Base-by-base conservation (phyloP, 2,113 vertebrate genomes). In the Alethe castanea region DNA sequence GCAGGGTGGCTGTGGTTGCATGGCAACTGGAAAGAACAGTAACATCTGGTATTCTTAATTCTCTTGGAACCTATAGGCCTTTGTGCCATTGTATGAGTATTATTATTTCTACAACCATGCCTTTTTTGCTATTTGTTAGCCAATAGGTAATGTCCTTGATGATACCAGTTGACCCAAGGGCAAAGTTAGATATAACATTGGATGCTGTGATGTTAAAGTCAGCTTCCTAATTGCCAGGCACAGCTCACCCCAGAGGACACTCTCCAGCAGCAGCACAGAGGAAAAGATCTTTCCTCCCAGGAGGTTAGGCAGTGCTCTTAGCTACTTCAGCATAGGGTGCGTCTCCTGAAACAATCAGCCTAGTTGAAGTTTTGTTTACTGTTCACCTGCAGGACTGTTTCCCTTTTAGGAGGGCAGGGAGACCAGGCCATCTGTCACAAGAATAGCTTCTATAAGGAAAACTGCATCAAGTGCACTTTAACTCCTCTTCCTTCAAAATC, bases 1-100 rank as follows among this genome's bases (percentile, higher is more conserved):
- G 62, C 90, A 78, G 92, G 79, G 76, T 86, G 84, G 92, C 90
- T 70, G 71, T 88, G 62, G 96, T 96, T 96, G 94, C 94, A 85
- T 95, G 93, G 94, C 95, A 96, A 96, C 93, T 95, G 79, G 76
- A 77, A 93, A 88, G 90, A 83, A 70, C 71, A 78, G 85, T 81
- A 95, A 90, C 92, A 95, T 93, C 92, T 90, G 82, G 85, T 82
- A 93, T 72, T 77, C 76, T 77, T 93, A 80, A 90, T 93, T 92
- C 82, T 90, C 93, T 90, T 77, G 60, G 69, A 88, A 90, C 47
- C 38, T 88, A 38, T 90, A 67, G 33, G 76, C 86, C 66, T 83
- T 78, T 53, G 22, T 60, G 74, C 54, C 24, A 19, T 40, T 2
- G 0, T 35, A 24, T 47, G 22, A 72, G 23, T 54, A 59, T 56